Evolutionary conservation across 2,797 vertebrate species (phyloP).

Genomic region (Eurystomus glaucurus): DNA sequence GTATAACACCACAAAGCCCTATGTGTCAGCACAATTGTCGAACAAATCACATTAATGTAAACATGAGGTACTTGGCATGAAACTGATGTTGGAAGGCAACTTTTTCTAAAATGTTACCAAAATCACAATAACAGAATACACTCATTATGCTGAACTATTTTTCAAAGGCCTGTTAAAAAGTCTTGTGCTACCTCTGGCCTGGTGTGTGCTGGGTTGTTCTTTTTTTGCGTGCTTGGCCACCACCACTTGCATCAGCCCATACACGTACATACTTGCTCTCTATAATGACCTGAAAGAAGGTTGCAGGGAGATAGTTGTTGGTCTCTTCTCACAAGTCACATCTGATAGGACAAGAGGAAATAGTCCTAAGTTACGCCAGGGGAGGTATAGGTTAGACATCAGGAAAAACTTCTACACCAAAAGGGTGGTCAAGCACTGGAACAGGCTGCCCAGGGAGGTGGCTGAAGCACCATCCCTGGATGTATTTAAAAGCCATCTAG

Average conservation of each 20-base stretch:
- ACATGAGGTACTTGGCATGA: not conserved
- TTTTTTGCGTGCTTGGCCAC: not conserved
- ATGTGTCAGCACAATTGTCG: not conserved
- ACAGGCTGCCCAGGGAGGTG: too few relatives aligned
- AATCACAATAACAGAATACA: accelerated
- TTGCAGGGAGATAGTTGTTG: too few relatives aligned
- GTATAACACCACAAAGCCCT: not conserved
- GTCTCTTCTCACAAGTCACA: too few relatives aligned
- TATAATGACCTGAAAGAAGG: too few relatives aligned
- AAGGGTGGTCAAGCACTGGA: too few relatives aligned
- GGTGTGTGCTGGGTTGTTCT: accelerated
- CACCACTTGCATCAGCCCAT: not conserved
- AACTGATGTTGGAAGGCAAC: not conserved
- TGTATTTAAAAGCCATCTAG: too few relatives aligned
- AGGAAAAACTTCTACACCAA: too few relatives aligned
- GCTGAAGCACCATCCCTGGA: too few relatives aligned
- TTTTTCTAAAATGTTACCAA: not conserved
- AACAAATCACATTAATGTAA: not conserved
- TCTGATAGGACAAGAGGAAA: too few relatives aligned
- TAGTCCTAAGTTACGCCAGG: too few relatives aligned
- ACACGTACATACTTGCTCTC: not conserved
- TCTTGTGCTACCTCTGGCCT: not conserved
- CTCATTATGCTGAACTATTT: not conserved
- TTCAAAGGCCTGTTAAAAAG: not conserved
- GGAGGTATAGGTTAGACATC: too few relatives aligned